Evolutionary conservation across 1,140 invertebrate genomes (phyloP).

Genomic region (Procambarus virginalis): DNA sequence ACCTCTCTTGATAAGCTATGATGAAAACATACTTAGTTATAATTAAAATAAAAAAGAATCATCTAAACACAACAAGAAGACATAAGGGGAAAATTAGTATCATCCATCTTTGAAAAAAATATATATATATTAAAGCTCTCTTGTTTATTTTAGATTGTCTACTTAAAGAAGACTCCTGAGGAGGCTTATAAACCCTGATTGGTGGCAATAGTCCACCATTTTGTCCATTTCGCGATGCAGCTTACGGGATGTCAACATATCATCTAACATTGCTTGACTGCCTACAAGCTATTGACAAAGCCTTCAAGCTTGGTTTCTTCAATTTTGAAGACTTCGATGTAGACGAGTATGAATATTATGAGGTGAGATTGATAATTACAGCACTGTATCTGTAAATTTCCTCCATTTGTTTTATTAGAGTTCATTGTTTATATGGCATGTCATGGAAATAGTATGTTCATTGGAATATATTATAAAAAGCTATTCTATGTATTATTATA

Average conservation of each 20-base stretch:
- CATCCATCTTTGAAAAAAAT: too few species aligned
- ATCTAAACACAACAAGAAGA: too few species aligned
- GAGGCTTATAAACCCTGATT: conserved; percentile 87
- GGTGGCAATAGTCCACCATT: conserved; percentile 83
- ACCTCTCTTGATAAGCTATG: too few species aligned
- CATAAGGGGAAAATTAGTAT: too few species aligned
- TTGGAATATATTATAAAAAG: too few species aligned
- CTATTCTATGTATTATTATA: not conserved
- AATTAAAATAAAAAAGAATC: too few species aligned
- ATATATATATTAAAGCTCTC: too few species aligned
- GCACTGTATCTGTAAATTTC: not conserved
- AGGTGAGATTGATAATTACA: conserved; percentile 76
- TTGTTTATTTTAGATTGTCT: conserved; percentile 85
- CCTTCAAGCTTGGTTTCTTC: conserved; percentile 91
- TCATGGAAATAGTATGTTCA: not conserved
- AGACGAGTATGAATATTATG: conserved; percentile 96
- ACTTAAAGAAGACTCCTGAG: conserved; percentile 88
- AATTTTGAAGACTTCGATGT: conserved; percentile 96
- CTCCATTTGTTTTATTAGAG: not conserved
- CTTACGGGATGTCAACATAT: conserved; percentile 86
- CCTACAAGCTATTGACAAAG: conserved; percentile 92
- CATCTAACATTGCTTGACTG: conserved; percentile 91
- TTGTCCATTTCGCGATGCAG: conserved; percentile 88
- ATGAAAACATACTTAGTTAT: too few species aligned
- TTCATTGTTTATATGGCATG: not conserved